These are phyloP conservation scores for Anseranas semipalmata DNA, from an alignment of 2,113 vertebrate species.

Conservation along the genomic window DNA sequence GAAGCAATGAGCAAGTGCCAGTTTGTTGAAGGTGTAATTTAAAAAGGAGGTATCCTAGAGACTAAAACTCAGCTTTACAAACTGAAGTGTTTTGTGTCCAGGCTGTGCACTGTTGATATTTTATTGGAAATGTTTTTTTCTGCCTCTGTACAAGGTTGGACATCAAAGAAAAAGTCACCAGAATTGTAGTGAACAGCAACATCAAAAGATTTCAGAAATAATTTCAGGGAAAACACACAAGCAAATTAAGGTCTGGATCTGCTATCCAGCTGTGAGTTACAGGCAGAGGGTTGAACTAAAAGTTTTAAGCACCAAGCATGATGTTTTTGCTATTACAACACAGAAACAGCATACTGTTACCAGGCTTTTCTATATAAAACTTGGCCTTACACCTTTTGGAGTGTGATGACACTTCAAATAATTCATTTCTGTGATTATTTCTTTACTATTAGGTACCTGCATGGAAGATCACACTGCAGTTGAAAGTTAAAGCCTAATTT, in stretches of 20 bases:
- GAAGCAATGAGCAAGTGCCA: background rate
- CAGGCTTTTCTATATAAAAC: background rate
- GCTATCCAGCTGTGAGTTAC: background rate
- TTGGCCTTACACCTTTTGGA: background rate
- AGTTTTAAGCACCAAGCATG: background rate
- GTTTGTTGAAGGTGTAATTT: background rate
- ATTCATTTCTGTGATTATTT: slow-evolving; percentile 17
- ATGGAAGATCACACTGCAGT: background rate
- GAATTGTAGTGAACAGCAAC: background rate
- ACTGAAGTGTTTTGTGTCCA: background rate
- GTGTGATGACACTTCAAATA: slow-evolving; percentile 3
- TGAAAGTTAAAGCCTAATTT: background rate
- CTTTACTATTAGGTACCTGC: background rate
- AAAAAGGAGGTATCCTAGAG: background rate
- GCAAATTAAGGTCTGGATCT: background rate
- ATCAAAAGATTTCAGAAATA: background rate
- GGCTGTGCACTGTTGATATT: background rate
- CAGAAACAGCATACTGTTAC: background rate
- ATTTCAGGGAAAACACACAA: background rate
- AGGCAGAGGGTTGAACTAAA: background rate
- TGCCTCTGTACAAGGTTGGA: background rate
- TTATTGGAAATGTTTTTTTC: background rate
- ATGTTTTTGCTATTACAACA: background rate
- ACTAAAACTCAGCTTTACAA: background rate
- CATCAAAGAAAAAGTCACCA: background rate